A percentile compares a stretch with the other conserved stretches of the same genome.
Conservation (phyloP, 2,113 vertebrate species). For the Pseudopodoces humilis region DNA sequence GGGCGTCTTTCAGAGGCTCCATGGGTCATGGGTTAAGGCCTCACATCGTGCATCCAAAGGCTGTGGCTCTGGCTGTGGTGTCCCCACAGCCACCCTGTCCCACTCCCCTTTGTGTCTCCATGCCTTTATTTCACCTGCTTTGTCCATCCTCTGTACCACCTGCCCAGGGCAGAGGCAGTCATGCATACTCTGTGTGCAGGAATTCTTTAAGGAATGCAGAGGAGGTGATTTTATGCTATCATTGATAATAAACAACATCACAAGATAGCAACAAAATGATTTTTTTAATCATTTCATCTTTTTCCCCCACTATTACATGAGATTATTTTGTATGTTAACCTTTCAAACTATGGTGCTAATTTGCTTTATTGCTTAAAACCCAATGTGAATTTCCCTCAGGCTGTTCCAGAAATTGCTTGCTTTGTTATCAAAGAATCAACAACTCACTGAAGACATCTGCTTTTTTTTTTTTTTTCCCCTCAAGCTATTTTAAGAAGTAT, state of each 20-base stretch:
- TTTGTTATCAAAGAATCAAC: conserved; percentile 44
- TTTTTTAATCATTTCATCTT: conserved; percentile 15
- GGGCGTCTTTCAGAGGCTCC: not conserved
- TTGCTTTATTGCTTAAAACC: conserved; percentile 48
- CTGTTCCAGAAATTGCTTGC: conserved; percentile 11
- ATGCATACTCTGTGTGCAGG: not conserved
- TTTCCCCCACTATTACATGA: not conserved
- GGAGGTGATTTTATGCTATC: not conserved
- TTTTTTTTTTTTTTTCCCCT: not conserved
- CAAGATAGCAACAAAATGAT: not conserved
- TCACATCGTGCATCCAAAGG: fast-evolving
- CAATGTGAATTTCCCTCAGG: not conserved
- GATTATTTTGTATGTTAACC: conserved; percentile 25
- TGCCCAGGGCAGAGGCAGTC: not conserved
- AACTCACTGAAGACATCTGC: conserved; percentile 8
- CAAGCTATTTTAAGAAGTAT: not conserved
- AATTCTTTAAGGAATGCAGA: not conserved
- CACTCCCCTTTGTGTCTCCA: fast-evolving
- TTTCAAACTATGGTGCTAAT: conserved; percentile 44
- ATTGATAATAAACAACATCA: not conserved
- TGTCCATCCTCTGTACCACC: too few relatives aligned
- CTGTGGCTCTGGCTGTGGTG: fast-evolving
- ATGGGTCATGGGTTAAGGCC: fast-evolving
- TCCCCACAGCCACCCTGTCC: not conserved
- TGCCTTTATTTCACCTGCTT: not conserved